A percentile compares a stretch with the other conserved stretches of the same genome.
Evolutionary conservation across 2,113 vertebrate genomes (phyloP).

Genomic region (Irena cyanogastra): DNA sequence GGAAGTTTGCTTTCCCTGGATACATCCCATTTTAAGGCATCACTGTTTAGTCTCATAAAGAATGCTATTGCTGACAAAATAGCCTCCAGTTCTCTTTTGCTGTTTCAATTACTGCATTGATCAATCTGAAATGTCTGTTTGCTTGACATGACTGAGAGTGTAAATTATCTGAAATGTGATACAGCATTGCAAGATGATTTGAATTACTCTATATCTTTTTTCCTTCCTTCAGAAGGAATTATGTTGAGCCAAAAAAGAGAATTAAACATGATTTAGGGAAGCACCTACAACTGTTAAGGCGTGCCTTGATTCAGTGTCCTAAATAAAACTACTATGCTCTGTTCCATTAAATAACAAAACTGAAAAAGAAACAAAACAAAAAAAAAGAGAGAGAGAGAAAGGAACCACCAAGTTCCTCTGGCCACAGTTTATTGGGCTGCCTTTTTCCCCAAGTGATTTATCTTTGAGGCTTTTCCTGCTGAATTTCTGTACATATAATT

Average conservation of each 20-base stretch:
- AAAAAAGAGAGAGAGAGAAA: neutral
- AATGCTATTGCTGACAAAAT: neutral
- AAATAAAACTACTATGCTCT: neutral
- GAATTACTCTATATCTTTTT: neutral
- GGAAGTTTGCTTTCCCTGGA: constrained; percentile 47
- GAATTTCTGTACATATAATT: neutral
- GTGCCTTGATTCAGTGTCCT: neutral
- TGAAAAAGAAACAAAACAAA: neutral
- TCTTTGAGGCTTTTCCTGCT: neutral
- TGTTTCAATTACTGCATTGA: constrained; percentile 39
- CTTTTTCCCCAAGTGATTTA: neutral
- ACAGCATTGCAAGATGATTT: neutral
- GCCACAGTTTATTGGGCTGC: neutral
- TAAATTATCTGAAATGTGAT: constrained; percentile 18
- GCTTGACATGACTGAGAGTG: neutral
- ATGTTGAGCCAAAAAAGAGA: neutral
- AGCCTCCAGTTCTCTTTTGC: constrained; percentile 4
- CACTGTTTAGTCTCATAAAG: constrained; percentile 61
- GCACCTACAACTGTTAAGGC: neutral
- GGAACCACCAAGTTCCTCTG: neutral
- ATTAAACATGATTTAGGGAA: neutral
- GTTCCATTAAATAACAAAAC: neutral
- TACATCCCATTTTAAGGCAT: constrained; percentile 60
- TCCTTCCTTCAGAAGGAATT: neutral
- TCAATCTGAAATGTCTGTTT: constrained; percentile 31